A percentile compares a stretch with the other conserved stretches of the same genome.
Evolutionary conservation across 2,113 vertebrate species (phyloP).

Genomic region (Cranoglanis bouderius): DNA sequence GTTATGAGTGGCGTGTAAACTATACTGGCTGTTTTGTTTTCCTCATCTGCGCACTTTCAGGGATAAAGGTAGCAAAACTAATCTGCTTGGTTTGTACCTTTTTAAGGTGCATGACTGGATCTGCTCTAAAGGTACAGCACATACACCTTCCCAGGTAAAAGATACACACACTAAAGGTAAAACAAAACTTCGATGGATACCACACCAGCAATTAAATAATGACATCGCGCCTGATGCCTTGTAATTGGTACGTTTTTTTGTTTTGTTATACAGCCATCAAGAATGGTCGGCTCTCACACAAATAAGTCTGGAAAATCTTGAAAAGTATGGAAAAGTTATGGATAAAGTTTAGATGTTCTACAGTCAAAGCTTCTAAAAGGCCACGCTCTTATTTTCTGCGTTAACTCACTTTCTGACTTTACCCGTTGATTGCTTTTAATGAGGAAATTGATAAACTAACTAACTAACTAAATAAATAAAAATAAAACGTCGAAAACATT

Average conservation of each 20-base stretch:
- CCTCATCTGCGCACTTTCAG: not conserved
- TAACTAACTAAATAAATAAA: not conserved
- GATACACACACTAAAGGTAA: not conserved
- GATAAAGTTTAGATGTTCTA: not conserved
- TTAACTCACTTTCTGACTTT: not conserved
- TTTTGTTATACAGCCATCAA: not conserved
- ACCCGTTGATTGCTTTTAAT: not conserved
- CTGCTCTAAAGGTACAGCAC: not conserved
- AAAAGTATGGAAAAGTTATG: not conserved
- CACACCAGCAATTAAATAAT: not conserved
- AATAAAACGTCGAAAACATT: not conserved
- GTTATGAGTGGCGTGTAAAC: slow-evolving; percentile 26
- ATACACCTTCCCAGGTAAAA: not conserved
- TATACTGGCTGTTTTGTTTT: not conserved
- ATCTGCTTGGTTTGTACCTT: not conserved
- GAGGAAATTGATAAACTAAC: not conserved
- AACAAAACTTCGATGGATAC: not conserved
- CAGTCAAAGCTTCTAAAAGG: not conserved
- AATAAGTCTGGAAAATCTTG: not conserved
- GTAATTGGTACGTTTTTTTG: not conserved
- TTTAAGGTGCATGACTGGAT: not conserved
- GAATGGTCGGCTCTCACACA: not conserved
- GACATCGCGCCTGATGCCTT: not conserved
- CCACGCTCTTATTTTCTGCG: not conserved
- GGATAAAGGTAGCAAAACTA: not conserved